These are phyloP conservation scores for Trimorus sp. DNA, from an alignment of 2,888 invertebrate genomes.

Conservation along the genomic window DNA sequence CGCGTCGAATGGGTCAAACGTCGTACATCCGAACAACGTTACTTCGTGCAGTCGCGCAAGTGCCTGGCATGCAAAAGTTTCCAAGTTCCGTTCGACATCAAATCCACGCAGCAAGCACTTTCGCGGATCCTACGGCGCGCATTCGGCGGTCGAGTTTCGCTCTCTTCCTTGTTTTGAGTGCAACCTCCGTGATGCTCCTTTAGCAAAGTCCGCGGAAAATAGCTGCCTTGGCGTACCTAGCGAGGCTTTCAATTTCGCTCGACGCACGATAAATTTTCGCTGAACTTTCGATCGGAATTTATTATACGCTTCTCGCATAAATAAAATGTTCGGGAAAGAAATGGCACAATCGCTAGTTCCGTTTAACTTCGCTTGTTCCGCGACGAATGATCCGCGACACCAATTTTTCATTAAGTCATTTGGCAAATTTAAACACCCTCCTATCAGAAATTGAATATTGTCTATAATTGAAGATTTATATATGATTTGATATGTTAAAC, in stretches of 20 bases:
- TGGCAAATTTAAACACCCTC: conserved; percentile 44
- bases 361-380: conserved; percentile 59
- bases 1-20: conserved; percentile 27
- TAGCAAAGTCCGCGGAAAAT: conserved; percentile 62
- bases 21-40: conserved; percentile 31
- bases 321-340: conserved; percentile 60
- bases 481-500: conserved; percentile 22
- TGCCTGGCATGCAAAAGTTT: conserved; percentile 65
- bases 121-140: conserved; percentile 53
- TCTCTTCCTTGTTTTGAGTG: conserved; percentile 61
- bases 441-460: conserved; percentile 40
- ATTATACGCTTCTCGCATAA: conserved; percentile 65
- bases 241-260: conserved; percentile 62
- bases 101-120: conserved; percentile 69
- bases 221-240: conserved; percentile 57
- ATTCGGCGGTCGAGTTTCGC: conserved; percentile 60
- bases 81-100: conserved; percentile 63
- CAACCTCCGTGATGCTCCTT: conserved; percentile 42
- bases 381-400: conserved; percentile 43
- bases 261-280: conserved; percentile 62
- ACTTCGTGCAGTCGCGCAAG: conserved; percentile 42
- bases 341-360: conserved; percentile 51
- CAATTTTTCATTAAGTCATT: conserved; percentile 50
- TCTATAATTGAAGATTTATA: conserved; percentile 32
- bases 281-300: conserved; percentile 66